Base-by-base conservation (phyloP, 2,113 vertebrate species). In the Chaetorhynchus papuensis region DNA sequence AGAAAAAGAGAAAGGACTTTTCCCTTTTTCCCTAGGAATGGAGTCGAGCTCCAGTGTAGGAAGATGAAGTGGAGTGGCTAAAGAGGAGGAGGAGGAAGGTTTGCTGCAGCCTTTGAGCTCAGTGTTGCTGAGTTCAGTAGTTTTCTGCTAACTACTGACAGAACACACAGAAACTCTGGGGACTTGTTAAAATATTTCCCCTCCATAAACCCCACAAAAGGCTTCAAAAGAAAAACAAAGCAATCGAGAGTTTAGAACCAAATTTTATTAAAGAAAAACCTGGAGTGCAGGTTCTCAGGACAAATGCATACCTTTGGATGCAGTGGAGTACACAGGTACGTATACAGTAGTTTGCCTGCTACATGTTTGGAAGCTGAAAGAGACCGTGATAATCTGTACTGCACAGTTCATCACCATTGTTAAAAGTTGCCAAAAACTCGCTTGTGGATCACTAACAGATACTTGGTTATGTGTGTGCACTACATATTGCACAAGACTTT, bases 381-480 rank as follows among this genome's bases (percentile, higher is more conserved):
- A 94, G 72, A 77, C 50, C 0, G 21, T 87, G 89, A 91, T 72
- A 87, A 97, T 87, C 96, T 98, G 97, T 94, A 96, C 94, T 93
- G 92, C 95, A 96, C 97, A 98, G 96, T 81, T 97, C 90, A 96
- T 93, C 96, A 74, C 83, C 83, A 77, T 87, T 39, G 24, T 96
- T 96, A 96, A 72, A 97, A 97, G 95, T 97, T 87, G 96, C 72
- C 89, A 78, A 93, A 86, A 95, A 53, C 33, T 95, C 23, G 57
- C 61, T 77, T 79, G 95, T 91, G 91, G 77, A 97, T 97, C 87
- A 89, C 95, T 96, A 94, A 96, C 95, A 98, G 96, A 96, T 97
- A 98, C 97, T 97, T 94, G 96, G 94, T 97, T 98, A 97, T 92
- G 83, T 80, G 91, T 98, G 98, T 98, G 98, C 97, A 97, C 95